Base-by-base conservation (phyloP, 1,140 invertebrate genomes). In the Drosophila bifasciata region DNA sequence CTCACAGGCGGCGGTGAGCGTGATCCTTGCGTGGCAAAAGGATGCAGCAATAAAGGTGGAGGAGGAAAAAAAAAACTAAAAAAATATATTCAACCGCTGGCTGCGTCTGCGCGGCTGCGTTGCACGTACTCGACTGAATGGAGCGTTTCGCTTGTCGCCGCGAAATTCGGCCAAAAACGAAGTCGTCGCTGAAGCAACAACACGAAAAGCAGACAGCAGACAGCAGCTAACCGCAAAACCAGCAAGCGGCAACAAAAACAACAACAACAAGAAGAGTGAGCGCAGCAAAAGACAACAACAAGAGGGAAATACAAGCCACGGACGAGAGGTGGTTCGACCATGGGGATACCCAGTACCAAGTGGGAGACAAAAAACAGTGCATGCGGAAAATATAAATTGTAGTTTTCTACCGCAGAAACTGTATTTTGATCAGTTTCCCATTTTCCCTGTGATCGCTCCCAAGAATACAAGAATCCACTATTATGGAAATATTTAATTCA, bases 41-140 rank as follows among this genome's bases (percentile, higher is more conserved):
- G 23, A 44, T 28, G 48, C 23, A 28, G 11, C 1, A 15, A 32
- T 36, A 23, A 5, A 0, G 59, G 32, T 36, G 50, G 32, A 2
- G 32, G 32, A 36, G 32, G 32, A 36, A 56, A 57, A 45, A 45
- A 50, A 36, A 61, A 58, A 44, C 13, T 17, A 55, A 48, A 50
- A 48, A 64, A 40, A 32, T n/a, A 44, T 55, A 6, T 51, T 17
- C 11, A 46, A 17, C 59, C 70, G 70, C 70, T 56, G 45, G 36
- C 66, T 76, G 83, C 84, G 83, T 83, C 83, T 62, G 79, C 77
- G 83, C 83, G 75, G 70, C 84, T 89, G 84, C 84, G 83, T 89
- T 88, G 83, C 84, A 88, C 83, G 83, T 53, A 83, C 77, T 76
- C 83, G 83, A 88, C 83, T 88, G 72, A 88, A 86, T 45, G 52